Percentiles rank a stretch among this genome's conserved stretches.
These are phyloP conservation scores for Bombus superbus DNA, from an alignment of 1,140 invertebrate species.

Conservation along the genomic window DNA sequence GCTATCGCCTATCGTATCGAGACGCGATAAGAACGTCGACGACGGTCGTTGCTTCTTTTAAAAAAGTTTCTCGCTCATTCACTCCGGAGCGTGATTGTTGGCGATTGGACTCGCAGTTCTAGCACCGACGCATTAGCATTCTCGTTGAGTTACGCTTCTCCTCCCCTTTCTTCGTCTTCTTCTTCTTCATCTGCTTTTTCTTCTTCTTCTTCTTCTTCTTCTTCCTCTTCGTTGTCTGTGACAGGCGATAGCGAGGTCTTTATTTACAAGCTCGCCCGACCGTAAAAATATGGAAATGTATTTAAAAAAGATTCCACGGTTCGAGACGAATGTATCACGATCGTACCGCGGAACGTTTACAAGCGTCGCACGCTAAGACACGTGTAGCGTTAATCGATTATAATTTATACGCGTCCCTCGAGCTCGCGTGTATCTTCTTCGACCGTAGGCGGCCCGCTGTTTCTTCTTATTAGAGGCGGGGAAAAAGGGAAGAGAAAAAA, in stretches of 20 bases:
- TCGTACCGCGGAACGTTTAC: conserved; percentile 3
- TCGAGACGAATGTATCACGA: background rate
- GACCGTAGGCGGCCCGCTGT: conserved; percentile 14
- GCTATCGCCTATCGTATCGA: conserved; percentile 21
- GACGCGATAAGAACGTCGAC: background rate
- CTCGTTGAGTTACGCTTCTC: background rate
- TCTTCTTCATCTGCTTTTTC: background rate
- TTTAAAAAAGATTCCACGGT: conserved; percentile 19
- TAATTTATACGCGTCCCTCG: conserved; percentile 34
- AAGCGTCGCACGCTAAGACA: conserved; percentile 24
- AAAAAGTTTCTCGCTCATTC: background rate
- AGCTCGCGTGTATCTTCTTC: conserved; percentile 17
- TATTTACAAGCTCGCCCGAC: background rate
- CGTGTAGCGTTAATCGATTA: conserved; percentile 43
- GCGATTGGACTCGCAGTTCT: background rate
- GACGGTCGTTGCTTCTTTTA: background rate
- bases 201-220: background rate
- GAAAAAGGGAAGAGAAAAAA: too few species aligned
- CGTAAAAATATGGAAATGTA: conserved; percentile 41
- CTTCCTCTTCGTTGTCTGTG: background rate
- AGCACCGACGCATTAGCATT: background rate
- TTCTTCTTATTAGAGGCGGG: background rate
- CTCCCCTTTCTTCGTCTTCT: background rate
- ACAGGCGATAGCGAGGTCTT: conserved; percentile 26
- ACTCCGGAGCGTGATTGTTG: background rate